Conservation (phyloP, 2,888 invertebrate genomes). For the Acanthosoma haemorrhoidale region DNA sequence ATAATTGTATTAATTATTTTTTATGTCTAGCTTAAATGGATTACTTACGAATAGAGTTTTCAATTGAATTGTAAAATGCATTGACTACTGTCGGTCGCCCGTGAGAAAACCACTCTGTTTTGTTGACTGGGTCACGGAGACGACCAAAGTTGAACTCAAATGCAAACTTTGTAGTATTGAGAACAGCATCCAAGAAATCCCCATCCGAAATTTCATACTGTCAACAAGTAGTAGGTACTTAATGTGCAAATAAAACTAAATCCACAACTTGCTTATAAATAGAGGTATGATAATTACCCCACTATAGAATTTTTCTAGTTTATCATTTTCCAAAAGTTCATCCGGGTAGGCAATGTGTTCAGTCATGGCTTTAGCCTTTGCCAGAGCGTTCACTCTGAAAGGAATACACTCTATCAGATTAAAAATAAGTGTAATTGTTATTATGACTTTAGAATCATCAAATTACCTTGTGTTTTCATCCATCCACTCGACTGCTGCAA, state of each 20-base stretch:
- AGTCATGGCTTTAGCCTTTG: conserved; percentile 76
- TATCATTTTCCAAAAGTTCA: conserved; percentile 74
- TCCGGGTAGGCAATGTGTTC: conserved; percentile 90
- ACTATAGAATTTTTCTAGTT: conserved; percentile 72
- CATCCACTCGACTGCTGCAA: conserved; percentile 86
- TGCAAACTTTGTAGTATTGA: conserved; percentile 73
- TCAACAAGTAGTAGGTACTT: conserved; percentile 37
- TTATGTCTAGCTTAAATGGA: too few species aligned
- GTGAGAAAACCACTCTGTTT: conserved; percentile 80
- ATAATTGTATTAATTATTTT: background rate
- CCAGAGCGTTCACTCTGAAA: conserved; percentile 59
- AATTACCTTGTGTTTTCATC: conserved; percentile 64
- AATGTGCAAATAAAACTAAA: background rate
- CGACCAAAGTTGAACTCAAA: conserved; percentile 73
- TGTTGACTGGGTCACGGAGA: conserved; percentile 71
- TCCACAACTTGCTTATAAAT: background rate
- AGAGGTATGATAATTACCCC: conserved; percentile 53
- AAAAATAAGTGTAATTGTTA: background rate
- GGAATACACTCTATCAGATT: background rate
- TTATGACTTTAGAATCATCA: background rate
- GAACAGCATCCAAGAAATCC: conserved; percentile 64
- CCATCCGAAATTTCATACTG: conserved; percentile 66
- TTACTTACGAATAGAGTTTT: conserved; percentile 80
- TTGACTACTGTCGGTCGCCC: conserved; percentile 79
- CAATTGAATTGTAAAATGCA: conserved; percentile 78